A percentile compares a stretch with the other conserved stretches of the same genome.
These are phyloP conservation scores for Formica exsecta DNA, from an alignment of 1,140 invertebrate species.

Conservation along the genomic window DNA sequence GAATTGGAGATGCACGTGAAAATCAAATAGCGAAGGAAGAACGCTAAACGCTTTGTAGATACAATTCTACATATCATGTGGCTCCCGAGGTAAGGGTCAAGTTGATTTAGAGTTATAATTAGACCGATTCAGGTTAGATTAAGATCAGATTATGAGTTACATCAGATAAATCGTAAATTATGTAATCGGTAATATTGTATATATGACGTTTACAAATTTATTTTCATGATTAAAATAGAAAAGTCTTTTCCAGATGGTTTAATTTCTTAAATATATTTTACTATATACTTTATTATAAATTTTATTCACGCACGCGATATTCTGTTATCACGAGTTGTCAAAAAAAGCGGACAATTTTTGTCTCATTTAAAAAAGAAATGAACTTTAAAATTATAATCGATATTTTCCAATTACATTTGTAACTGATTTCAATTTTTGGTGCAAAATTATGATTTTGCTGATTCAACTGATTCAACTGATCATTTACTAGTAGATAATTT, in stretches of 20 bases:
- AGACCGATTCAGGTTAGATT: slow-evolving; percentile 11
- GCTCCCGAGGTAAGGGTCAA: background rate
- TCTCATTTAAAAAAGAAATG: slow-evolving; percentile 20
- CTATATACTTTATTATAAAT: background rate
- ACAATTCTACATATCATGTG: background rate
- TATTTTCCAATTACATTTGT: slow-evolving; percentile 24
- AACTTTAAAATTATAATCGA: slow-evolving; percentile 1
- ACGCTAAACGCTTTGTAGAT: background rate
- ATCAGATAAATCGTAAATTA: slow-evolving; percentile 21
- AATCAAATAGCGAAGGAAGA: background rate
- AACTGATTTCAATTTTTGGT: slow-evolving; percentile 26
- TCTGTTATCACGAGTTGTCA: background rate
- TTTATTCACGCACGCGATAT: background rate
- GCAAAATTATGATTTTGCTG: slow-evolving; percentile 50
- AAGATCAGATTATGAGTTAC: slow-evolving; percentile 5
- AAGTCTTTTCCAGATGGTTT: background rate
- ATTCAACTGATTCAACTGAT: slow-evolving; percentile 44
- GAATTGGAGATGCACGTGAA: background rate
- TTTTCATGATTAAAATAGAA: background rate
- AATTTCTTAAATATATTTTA: background rate
- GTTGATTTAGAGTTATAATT: background rate
- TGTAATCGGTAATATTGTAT: background rate
- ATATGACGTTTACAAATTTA: background rate
- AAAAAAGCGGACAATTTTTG: background rate
- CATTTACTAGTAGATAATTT: slow-evolving; percentile 50